Percentiles rank a stretch among this genome's conserved stretches.
phyloP scores from a whole-genome alignment of 1,140 invertebrate species.

The Tetramorium alpestre region DNA sequence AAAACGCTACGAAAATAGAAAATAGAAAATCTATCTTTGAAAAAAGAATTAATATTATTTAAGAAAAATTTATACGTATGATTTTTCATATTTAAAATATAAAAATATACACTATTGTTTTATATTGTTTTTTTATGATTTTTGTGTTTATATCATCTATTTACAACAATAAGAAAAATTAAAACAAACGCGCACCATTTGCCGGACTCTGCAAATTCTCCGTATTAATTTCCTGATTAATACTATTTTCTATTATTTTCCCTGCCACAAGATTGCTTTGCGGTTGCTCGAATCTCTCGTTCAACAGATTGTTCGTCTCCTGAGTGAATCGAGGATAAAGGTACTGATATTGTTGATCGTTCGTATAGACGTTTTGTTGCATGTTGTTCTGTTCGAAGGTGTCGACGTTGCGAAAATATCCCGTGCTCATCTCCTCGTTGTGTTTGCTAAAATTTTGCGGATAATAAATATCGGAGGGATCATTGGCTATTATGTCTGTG shows the following conservation, averaged over 20 bases:
- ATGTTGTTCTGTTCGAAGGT: slow-evolving; percentile 28
- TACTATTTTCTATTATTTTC: slow-evolving; percentile 18
- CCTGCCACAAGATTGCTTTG: slow-evolving; percentile 14
- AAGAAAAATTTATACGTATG: not conserved
- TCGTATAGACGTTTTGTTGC: slow-evolving; percentile 43
- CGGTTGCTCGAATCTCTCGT: slow-evolving; percentile 20
- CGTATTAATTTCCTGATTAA: slow-evolving; percentile 43
- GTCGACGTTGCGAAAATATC: slow-evolving; percentile 54
- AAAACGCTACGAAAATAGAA: not conserved
- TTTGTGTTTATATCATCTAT: not conserved
- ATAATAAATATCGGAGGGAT: slow-evolving; percentile 60
- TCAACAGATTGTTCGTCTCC: slow-evolving; percentile 9
- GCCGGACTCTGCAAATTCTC: slow-evolving; percentile 43
- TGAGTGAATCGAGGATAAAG: slow-evolving; percentile 39
- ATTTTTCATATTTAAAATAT: slow-evolving; percentile 8
- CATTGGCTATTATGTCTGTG: slow-evolving; percentile 42
- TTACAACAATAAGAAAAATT: not conserved
- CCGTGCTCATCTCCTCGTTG: slow-evolving; percentile 26
- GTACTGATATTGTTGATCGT: slow-evolving; percentile 62
- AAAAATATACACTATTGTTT: not conserved
- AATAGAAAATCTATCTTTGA: not conserved
- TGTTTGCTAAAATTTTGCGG: slow-evolving; percentile 65
- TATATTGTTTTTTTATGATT: not conserved
- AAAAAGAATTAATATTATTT: slow-evolving; percentile 1
- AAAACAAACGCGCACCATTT: slow-evolving; percentile 58